phyloP scores from a whole-genome alignment of 2,888 invertebrate species.

The Hyppa rectilinea region DNA sequence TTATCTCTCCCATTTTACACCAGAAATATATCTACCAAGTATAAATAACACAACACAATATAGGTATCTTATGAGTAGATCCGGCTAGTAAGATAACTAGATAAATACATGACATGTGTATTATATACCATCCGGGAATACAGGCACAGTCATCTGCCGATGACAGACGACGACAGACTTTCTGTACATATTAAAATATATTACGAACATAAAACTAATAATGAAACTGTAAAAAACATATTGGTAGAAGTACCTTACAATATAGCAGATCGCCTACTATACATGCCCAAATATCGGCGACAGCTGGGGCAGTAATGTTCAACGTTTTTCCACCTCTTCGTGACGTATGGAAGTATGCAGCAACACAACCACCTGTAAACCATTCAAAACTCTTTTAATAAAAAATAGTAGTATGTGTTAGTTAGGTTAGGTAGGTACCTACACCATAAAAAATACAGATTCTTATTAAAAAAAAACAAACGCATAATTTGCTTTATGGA shows the following conservation, averaged over 20 bases:
- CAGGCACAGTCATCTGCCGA: background rate
- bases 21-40: background rate
- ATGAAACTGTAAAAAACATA: background rate
- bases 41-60: background rate
- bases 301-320: conserved; percentile 87
- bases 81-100: background rate
- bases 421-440: too few relatives aligned
- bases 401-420: too few relatives aligned
- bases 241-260: conserved; percentile 15
- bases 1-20: background rate
- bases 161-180: background rate
- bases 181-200: conserved; percentile 8
- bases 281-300: conserved; percentile 81
- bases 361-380: conserved; percentile 87
- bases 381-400: background rate
- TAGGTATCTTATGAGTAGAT: too few relatives aligned
- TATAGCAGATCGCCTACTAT: conserved; percentile 65
- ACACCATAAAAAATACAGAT: background rate
- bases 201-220: background rate
- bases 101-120: background rate
- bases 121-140: background rate
- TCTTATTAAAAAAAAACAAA: background rate
- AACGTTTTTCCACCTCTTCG: conserved; percentile 85
- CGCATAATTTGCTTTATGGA: background rate
- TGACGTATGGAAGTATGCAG: conserved; percentile 83